Conservation (phyloP, 2,797 vertebrate species). For the Etheostoma perlongum region DNA sequence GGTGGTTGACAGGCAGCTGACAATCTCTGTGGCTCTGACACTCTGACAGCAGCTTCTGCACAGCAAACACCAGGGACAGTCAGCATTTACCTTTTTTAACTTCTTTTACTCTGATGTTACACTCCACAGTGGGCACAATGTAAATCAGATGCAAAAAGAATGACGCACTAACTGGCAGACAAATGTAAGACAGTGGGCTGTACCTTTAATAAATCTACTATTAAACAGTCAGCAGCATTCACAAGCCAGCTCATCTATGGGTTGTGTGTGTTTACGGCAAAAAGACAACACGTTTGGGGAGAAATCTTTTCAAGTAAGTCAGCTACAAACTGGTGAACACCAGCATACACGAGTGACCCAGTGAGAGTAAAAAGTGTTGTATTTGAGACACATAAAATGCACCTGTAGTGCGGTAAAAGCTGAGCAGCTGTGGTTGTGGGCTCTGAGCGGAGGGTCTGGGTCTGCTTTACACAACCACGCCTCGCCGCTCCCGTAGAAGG, state of each 20-base stretch:
- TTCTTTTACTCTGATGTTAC: neutral
- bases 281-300: constrained; percentile 3
- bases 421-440: constrained; percentile 84
- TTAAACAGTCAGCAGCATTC: neutral
- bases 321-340: neutral
- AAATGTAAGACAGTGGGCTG: neutral
- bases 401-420: constrained; percentile 94
- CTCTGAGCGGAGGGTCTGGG: constrained; percentile 14
- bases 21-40: constrained; percentile 95
- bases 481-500: constrained; percentile 88
- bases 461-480: constrained; percentile 75
- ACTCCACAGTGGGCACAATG: neutral
- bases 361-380: constrained; percentile 23
- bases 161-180: neutral
- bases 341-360: neutral
- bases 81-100: neutral
- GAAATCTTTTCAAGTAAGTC: constrained; percentile 10
- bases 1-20: constrained; percentile 93
- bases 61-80: constrained; percentile 13
- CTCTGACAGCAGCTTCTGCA: constrained; percentile 95
- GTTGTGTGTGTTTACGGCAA: neutral
- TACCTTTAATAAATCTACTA: neutral
- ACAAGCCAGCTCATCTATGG: neutral
- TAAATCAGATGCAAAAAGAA: constrained; percentile 24
- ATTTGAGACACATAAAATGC: constrained; percentile 46